These are phyloP conservation scores for Ctenodactylus gundi DNA, from an alignment of 2,113 vertebrate species.

Conservation along the genomic window DNA sequence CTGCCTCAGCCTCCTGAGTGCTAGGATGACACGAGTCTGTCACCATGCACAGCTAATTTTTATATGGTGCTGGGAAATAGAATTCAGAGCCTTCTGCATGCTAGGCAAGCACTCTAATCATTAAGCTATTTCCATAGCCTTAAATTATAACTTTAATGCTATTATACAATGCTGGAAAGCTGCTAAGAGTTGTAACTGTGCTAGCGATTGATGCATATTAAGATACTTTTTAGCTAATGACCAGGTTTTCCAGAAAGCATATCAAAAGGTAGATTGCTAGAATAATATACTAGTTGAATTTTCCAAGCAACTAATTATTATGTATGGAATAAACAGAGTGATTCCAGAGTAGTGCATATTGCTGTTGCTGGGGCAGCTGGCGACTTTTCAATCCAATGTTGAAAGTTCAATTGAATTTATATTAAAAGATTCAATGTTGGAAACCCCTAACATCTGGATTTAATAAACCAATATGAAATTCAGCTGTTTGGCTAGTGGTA, in stretches of 20 bases:
- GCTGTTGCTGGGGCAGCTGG: background rate
- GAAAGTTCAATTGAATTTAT: background rate
- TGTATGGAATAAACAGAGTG: background rate
- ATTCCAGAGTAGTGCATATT: background rate
- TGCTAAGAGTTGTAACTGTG: background rate
- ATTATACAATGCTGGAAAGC: background rate
- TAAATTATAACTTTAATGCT: background rate
- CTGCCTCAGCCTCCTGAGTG: too few species aligned
- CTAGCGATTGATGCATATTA: background rate
- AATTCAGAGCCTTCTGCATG: too few species aligned
- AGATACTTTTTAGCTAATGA: background rate
- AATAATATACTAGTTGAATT: background rate
- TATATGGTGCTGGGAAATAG: too few species aligned
- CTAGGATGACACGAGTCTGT: too few species aligned
- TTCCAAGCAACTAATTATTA: background rate
- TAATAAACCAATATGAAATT: conserved; percentile 32
- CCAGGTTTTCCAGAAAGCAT: background rate
- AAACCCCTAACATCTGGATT: background rate
- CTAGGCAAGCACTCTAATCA: too few species aligned
- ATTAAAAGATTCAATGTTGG: background rate
- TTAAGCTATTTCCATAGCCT: too few species aligned
- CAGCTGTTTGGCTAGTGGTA: background rate
- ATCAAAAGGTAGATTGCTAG: background rate
- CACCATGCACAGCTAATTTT: too few species aligned
- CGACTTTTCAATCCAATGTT: background rate